These are phyloP conservation scores for Setipinna tenuifilis DNA, from an alignment of 2,797 vertebrate species.

Conservation along the genomic window DNA sequence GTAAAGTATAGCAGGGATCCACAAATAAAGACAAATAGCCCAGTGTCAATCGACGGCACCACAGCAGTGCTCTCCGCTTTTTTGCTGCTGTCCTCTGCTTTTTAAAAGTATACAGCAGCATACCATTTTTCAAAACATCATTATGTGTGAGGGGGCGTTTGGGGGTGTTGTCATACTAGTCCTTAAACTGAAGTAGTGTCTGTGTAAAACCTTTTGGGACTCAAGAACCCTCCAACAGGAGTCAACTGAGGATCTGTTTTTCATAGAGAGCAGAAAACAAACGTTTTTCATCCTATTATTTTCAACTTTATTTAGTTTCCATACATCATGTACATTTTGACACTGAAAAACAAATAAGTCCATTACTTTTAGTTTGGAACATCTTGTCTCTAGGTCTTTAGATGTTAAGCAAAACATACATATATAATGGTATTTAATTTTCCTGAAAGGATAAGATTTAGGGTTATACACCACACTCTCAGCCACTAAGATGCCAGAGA, in stretches of 20 bases:
- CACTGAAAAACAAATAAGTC: not conserved
- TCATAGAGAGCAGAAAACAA: not conserved
- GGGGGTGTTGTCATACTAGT: slow-evolving; percentile 35
- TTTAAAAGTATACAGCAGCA: slow-evolving; percentile 61
- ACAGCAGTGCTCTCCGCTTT: slow-evolving; percentile 43
- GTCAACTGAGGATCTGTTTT: not conserved
- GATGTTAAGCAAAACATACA: too few species aligned
- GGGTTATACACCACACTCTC: too few species aligned
- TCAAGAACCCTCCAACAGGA: slow-evolving; percentile 7
- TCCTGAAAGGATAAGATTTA: too few species aligned
- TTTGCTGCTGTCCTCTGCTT: slow-evolving; percentile 57
- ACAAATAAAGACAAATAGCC: slow-evolving; percentile 65
- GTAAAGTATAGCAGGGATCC: slow-evolving; percentile 39
- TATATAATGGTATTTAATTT: too few species aligned
- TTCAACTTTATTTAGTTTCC: not conserved
- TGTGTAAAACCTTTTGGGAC: slow-evolving; percentile 52
- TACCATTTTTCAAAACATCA: slow-evolving; percentile 58
- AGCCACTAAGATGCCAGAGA: too few species aligned
- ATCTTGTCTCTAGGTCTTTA: not conserved
- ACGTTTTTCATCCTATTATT: not conserved
- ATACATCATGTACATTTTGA: not conserved
- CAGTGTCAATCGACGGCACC: slow-evolving; percentile 50
- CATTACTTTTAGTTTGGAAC: not conserved
- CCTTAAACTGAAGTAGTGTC: slow-evolving; percentile 38
- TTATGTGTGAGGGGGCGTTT: slow-evolving; percentile 58